Base-by-base conservation (phyloP, 2,888 invertebrate species). In the Temnothorax unifasciatus region DNA sequence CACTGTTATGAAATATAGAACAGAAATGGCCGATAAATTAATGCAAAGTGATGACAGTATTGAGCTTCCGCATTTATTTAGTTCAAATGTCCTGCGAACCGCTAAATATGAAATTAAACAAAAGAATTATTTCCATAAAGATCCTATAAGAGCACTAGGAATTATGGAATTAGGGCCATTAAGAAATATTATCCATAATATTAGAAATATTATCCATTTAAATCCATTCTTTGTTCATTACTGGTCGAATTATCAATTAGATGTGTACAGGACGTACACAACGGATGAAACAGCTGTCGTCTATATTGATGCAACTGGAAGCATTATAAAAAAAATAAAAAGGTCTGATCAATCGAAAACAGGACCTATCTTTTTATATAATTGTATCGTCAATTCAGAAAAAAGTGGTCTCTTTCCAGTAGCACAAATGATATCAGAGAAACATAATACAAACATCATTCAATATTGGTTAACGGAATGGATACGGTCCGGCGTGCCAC, bases 301-400 rank as follows among this genome's bases (percentile, higher is more conserved):
- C 13, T 75, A 47, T 1, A 75, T 75, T 2, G 75, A 61, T n/a
- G 75, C 47, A 29, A 75, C 75, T 44, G 75, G 75, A 44, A 74
- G 34, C 4, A 44, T 75, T 29, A 50, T 61, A 34, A 34, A 52
- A 34, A 69, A 69, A 8, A 69, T 69, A 21, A 34, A 52, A 69
- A 34, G 34, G 1, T 8, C 52, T 8, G 29, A 75, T n/a, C 29
- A 50, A 5, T 57, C 41, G n/a, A 61, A 75, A 5, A 18, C 44
- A 44, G 18, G 13, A 44, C 44, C 59, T 41, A 74, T 59, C 9
- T 74, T 74, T 59, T 52, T 74, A 34, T 59, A 59, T 3, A 59
- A 41, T 29, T 57, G 29, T n/a, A 61, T 74, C 0, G 21, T 61
- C 18, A 66, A 83, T 21, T 71, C n/a, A 5, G 8, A 69, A n/a